phyloP scores from a whole-genome alignment of 1,140 invertebrate species.

The Heliconius himera region DNA sequence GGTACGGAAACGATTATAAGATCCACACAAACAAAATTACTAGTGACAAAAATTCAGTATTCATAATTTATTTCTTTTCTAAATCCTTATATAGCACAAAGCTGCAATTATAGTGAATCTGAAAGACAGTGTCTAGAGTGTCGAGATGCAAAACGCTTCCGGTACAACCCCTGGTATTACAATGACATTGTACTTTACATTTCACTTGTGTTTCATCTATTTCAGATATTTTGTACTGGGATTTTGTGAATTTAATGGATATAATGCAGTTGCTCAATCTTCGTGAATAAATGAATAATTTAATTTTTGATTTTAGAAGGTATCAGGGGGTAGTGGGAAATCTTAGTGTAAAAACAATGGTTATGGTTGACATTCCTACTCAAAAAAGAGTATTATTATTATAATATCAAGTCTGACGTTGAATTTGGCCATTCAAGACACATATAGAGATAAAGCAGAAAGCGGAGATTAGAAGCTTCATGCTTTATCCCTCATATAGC shows the following conservation, averaged over 20 bases:
- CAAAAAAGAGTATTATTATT: too few relatives aligned
- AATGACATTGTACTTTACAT: slow-evolving; percentile 2
- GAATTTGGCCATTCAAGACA: too few relatives aligned
- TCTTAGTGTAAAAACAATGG: not conserved
- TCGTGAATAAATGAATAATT: not conserved
- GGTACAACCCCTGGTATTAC: not conserved
- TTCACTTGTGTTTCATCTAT: not conserved
- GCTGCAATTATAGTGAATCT: not conserved
- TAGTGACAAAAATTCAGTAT: not conserved
- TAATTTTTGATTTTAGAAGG: not conserved
- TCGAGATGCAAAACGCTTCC: slow-evolving; percentile 11
- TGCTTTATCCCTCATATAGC: too few relatives aligned
- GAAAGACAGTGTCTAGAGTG: not conserved
- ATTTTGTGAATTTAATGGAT: not conserved
- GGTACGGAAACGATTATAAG: too few relatives aligned
- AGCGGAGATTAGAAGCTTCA: too few relatives aligned
- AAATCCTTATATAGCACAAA: not conserved
- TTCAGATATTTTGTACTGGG: not conserved
- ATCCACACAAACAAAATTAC: too few relatives aligned
- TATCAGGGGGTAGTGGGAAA: too few relatives aligned
- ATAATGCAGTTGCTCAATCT: not conserved
- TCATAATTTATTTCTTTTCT: not conserved
- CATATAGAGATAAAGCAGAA: too few relatives aligned
- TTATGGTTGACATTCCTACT: too few relatives aligned
- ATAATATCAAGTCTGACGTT: too few relatives aligned